These are phyloP conservation scores for Dufourea novaeangliae DNA, from an alignment of 1,140 invertebrate species.

Conservation along the genomic window DNA sequence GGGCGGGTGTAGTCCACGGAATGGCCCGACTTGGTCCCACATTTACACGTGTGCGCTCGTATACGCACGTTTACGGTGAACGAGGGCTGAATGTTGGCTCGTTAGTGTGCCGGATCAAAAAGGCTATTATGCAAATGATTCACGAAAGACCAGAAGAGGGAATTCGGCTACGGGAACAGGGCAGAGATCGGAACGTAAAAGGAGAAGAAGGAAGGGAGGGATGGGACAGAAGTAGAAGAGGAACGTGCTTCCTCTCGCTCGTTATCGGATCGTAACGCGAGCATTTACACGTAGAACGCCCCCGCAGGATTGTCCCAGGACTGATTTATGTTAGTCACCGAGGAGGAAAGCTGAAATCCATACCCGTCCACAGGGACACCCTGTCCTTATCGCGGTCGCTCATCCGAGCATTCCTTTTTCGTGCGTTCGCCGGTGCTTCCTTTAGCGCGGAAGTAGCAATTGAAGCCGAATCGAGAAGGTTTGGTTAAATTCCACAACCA, in stretches of 20 bases:
- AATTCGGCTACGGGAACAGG: slow-evolving; percentile 63
- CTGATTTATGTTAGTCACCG: slow-evolving; percentile 72
- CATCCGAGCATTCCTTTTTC: slow-evolving; percentile 27
- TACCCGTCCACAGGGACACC: slow-evolving; percentile 55
- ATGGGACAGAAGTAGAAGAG: slow-evolving; percentile 33
- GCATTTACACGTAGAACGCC: slow-evolving; percentile 74
- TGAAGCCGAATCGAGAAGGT: slow-evolving; percentile 1
- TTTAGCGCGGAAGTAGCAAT: slow-evolving; percentile 5
- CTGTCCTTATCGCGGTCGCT: slow-evolving; percentile 41
- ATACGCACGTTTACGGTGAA: slow-evolving; percentile 39
- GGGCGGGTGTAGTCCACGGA: slow-evolving; percentile 18
- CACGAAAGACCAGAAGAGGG: slow-evolving; percentile 71
- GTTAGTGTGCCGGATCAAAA: slow-evolving; percentile 71
- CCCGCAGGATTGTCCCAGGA: slow-evolving; percentile 61
- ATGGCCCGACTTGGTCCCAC: neutral
- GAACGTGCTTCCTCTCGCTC: slow-evolving; percentile 62
- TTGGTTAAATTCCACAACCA: neutral
- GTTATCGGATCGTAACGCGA: slow-evolving; percentile 76
- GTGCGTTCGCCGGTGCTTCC: neutral
- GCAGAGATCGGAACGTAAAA: slow-evolving; percentile 29
- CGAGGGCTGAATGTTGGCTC: slow-evolving; percentile 67
- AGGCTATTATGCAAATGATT: slow-evolving; percentile 75
- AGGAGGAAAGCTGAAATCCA: slow-evolving; percentile 69
- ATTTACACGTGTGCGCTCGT: slow-evolving; percentile 10
- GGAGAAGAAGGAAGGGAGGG: slow-evolving; percentile 5